phyloP scores from a whole-genome alignment of 1,140 invertebrate genomes.

The Anastrepha obliqua region DNA sequence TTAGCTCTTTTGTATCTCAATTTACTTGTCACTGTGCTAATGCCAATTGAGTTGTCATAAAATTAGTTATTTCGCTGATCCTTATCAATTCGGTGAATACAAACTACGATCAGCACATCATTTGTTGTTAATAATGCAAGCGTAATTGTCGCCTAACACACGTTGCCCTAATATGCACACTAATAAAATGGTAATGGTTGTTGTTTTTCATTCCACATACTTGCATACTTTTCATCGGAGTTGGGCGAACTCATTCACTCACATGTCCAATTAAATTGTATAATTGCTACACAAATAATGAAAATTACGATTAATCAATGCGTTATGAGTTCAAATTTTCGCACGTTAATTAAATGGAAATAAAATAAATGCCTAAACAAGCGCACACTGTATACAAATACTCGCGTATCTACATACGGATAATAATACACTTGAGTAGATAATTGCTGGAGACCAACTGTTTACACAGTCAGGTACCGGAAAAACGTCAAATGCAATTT shows the following conservation, averaged over 20 bases:
- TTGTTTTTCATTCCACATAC: neutral
- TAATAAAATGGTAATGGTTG: too few species aligned
- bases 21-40: neutral
- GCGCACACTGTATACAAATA: neutral
- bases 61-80: neutral
- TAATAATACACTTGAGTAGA: slow-evolving; percentile 11
- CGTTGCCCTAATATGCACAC: neutral
- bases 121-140: neutral
- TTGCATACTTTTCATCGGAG: neutral
- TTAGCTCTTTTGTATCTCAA: neutral
- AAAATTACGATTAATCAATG: slow-evolving; percentile 41
- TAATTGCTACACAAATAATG: slow-evolving; percentile 38
- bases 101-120: neutral
- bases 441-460: neutral
- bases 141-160: neutral
- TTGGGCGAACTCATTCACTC: neutral
- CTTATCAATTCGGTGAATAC: neutral
- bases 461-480: neutral
- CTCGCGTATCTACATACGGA: neutral
- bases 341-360: slow-evolving; percentile 48
- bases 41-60: neutral
- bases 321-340: neutral
- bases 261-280: slow-evolving; percentile 25
- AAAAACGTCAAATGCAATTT: neutral
- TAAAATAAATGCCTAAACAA: neutral